These are phyloP conservation scores for Hydriomena furcata DNA, from an alignment of 2,888 invertebrate genomes.

Conservation along the genomic window DNA sequence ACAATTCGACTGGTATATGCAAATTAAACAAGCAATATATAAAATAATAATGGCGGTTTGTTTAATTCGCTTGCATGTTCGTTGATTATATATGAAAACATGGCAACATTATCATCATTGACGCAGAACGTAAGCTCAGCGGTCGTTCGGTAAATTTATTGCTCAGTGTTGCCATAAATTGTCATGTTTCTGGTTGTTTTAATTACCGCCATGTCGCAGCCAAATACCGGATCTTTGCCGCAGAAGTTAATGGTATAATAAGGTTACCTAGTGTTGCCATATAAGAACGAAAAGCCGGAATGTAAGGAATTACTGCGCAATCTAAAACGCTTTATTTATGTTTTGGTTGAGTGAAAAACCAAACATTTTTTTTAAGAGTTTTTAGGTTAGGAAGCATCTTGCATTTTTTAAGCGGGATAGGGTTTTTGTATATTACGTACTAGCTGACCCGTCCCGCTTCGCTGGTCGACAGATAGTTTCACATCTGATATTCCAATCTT, in stretches of 20 bases:
- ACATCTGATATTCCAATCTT: no score
- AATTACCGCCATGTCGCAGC: constrained; percentile 53
- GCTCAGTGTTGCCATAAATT: constrained; percentile 60
- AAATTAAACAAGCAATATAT: no score
- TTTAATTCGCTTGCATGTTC: neutral
- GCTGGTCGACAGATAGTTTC: no score
- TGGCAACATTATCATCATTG: constrained; percentile 40
- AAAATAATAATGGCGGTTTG: neutral
- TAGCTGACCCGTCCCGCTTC: no score
- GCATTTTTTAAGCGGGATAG: no score
- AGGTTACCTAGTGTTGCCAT: constrained; percentile 21
- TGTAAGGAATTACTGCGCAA: no score
- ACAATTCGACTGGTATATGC: no score
- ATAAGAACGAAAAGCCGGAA: neutral
- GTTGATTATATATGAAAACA: constrained; percentile 18
- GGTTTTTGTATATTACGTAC: no score
- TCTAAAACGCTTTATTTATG: no score
- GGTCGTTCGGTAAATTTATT: constrained; percentile 51
- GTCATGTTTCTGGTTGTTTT: constrained; percentile 55
- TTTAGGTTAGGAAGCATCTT: no score
- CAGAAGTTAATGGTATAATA: constrained; percentile 56
- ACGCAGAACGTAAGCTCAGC: constrained; percentile 41
- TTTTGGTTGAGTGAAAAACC: no score
- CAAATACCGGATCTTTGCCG: constrained; percentile 47
- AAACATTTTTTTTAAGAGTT: no score